Evolutionary conservation across 2,113 vertebrate genomes (phyloP).

Genomic region (Pomatorhinus ruficollis): DNA sequence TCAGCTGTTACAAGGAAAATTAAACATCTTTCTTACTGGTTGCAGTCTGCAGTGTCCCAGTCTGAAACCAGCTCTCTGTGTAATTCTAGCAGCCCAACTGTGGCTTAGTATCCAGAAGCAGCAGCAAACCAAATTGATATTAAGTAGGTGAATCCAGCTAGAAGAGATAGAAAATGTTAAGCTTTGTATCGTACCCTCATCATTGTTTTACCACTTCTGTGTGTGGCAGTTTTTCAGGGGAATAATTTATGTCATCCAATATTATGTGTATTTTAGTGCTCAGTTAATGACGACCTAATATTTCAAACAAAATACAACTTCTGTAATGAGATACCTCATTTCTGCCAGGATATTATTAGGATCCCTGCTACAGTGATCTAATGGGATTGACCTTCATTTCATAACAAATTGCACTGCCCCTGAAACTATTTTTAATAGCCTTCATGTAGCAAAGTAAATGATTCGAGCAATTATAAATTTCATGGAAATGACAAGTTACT

Average conservation of each 20-base stretch:
- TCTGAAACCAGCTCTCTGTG: background rate
- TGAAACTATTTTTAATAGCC: slow-evolving; percentile 41
- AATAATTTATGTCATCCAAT: background rate
- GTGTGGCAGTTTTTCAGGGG: background rate
- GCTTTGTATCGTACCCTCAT: background rate
- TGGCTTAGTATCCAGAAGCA: background rate
- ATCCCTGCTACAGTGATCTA: slow-evolving; percentile 1
- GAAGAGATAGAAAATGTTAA: background rate
- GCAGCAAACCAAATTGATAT: background rate
- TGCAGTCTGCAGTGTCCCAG: background rate
- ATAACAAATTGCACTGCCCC: slow-evolving; percentile 13
- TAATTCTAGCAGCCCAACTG: background rate
- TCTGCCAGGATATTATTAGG: slow-evolving; percentile 37
- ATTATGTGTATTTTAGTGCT: slow-evolving; percentile 9
- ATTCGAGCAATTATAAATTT: background rate
- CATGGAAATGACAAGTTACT: background rate
- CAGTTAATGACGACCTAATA: background rate
- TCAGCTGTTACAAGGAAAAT: background rate
- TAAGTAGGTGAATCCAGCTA: background rate
- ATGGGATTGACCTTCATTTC: slow-evolving; percentile 59
- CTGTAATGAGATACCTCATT: slow-evolving; percentile 36
- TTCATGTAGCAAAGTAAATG: background rate
- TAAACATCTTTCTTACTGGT: background rate
- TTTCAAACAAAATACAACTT: slow-evolving; percentile 54
- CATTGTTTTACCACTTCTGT: background rate